Conservation (phyloP, 1,140 invertebrate species). For the Lethocerus indicus region DNA sequence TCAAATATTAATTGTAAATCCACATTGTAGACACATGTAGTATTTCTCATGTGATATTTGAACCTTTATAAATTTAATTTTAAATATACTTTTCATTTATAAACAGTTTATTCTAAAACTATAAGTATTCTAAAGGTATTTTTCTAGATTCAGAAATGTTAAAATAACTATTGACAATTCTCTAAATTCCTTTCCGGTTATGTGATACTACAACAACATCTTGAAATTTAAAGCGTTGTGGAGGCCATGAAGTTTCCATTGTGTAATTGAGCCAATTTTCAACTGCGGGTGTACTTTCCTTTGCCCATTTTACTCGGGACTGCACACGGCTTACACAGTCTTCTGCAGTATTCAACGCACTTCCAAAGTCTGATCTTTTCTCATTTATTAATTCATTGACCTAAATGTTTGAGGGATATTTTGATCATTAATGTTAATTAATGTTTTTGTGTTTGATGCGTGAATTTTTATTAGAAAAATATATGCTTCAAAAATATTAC, state of each 20-base stretch:
- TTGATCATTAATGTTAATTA: background rate
- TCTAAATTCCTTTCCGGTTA: too few species aligned
- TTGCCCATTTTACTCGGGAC: constrained; percentile 17
- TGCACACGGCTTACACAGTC: constrained; percentile 15
- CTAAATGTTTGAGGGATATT: constrained; percentile 7
- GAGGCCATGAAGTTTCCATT: constrained; percentile 15
- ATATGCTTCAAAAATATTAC: constrained; percentile 23
- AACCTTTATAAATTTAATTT: too few species aligned
- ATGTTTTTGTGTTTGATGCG: background rate
- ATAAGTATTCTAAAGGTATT: too few species aligned
- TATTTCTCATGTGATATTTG: too few species aligned
- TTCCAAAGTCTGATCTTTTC: constrained; percentile 15
- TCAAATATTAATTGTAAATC: too few species aligned
- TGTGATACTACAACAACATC: constrained; percentile 15
- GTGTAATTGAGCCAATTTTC: constrained; percentile 17
- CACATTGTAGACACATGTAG: too few species aligned
- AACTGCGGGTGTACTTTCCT: constrained; percentile 13
- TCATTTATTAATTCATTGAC: constrained; percentile 14
- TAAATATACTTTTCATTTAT: too few species aligned
- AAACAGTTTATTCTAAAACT: too few species aligned
- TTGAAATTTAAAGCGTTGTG: constrained; percentile 18
- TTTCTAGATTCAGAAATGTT: too few species aligned
- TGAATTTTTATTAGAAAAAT: background rate
- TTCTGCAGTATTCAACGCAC: constrained; percentile 15
- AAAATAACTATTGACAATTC: too few species aligned